Evolutionary conservation across 1,140 invertebrate genomes (phyloP).

Genomic region (Hesperophylax magnus): DNA sequence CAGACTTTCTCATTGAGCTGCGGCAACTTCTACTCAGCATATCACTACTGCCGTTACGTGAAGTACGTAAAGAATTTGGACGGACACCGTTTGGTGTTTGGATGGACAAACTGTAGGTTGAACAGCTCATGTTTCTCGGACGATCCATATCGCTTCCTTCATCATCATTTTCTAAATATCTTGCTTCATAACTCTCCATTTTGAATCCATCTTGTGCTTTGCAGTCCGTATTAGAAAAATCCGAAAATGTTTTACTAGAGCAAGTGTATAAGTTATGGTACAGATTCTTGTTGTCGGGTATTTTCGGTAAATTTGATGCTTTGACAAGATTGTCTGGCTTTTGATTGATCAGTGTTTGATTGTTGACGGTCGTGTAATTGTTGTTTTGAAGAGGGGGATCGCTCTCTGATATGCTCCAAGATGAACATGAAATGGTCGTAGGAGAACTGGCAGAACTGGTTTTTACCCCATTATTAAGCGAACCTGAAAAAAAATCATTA

Average conservation of each 20-base stretch:
- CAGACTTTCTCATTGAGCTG: slow-evolving; percentile 49
- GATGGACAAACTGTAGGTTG: slow-evolving; percentile 45
- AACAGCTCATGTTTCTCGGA: slow-evolving; percentile 28
- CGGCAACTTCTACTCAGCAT: slow-evolving; percentile 4
- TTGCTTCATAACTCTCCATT: not conserved
- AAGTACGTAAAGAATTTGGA: slow-evolving; percentile 31
- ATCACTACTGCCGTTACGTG: slow-evolving; percentile 14
- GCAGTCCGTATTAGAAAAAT: slow-evolving; percentile 42
- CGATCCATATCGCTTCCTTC: not conserved
- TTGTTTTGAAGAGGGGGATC: slow-evolving; percentile 18
- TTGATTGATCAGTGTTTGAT: not conserved
- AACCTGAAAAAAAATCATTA: slow-evolving; percentile 9
- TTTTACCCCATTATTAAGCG: not conserved
- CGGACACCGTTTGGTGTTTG: slow-evolving; percentile 17
- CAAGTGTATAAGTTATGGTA: slow-evolving; percentile 39
- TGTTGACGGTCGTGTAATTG: not conserved
- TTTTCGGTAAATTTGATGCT: not conserved
- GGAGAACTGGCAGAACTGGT: slow-evolving; percentile 16
- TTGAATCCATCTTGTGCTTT: not conserved
- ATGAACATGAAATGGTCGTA: slow-evolving; percentile 38
- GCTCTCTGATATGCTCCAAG: slow-evolving; percentile 30
- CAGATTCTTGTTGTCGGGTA: not conserved
- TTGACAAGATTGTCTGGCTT: not conserved
- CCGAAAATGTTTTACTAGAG: slow-evolving; percentile 49
- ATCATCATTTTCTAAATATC: slow-evolving; percentile 18